Evolutionary conservation across 2,113 vertebrate species (phyloP), one percentile per base, ranked within the genome.

Genomic region (Ciconia maguari): DNA sequence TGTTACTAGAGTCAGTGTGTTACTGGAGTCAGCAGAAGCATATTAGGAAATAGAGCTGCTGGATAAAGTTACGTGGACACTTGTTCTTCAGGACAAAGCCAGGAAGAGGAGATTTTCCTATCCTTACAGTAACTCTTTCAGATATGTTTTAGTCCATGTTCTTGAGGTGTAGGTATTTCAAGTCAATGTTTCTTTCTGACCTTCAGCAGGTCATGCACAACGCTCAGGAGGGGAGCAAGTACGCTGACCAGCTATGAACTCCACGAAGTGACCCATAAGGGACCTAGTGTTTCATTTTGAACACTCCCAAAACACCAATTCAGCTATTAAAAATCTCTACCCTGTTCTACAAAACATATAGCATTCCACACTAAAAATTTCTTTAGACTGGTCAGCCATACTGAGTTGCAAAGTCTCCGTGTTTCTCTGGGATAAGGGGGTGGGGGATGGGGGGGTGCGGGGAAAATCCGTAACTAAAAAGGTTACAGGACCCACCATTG

Each of bases 401-500:
- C 16, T 29, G 48, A 68, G 57, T 6, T 21, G 69, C 64, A 75
- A 71, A 91, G 19, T 22, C 41, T 11, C 34, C 2, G 2, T 20
- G 42, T 3, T 80, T 30, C 55, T 55, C 26, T n/a, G 52, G 61
- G 16, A 18, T 42, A 26, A 11, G 36, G 3, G n/a, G 6, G 36
- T 22, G 7, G 26, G 29, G 66, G 17, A 26, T 2, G 36, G 60
- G 18, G 16, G 34, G n/a, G 24, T 18, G 7, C 0, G 1, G 13
- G 44, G 41, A 60, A 54, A 87, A 70, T 32, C 19, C 2, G 0
- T 8, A n/a, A n/a, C 54, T 10, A 22, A 77, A 72, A 82, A 22
- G 0, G 1, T 48, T 24, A 22, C 30, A 58, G 26, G 41, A 9
- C 18, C 2, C 20, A 15, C 2, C 16, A 4, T 18, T 54, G 24